These are phyloP conservation scores for Montipora capitata DNA, from an alignment of 92 coral and sea anemone species.

Conservation along the genomic window DNA sequence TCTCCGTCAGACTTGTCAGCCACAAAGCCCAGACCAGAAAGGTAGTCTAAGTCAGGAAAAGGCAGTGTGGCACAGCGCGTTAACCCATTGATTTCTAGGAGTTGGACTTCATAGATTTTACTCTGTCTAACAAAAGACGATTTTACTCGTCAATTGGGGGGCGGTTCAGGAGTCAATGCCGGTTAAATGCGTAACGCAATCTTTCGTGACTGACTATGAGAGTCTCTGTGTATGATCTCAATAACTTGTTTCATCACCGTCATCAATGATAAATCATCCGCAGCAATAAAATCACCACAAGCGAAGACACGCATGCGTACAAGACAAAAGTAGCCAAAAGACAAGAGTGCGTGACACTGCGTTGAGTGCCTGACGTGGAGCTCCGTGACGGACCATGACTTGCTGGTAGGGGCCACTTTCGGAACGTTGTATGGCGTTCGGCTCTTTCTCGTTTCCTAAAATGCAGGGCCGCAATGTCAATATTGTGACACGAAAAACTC, in stretches of 20 bases:
- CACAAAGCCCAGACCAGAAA: too few relatives aligned
- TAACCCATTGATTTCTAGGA: too few relatives aligned
- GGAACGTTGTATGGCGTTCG: constrained; percentile 83
- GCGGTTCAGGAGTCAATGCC: too few relatives aligned
- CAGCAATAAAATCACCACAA: constrained; percentile 48
- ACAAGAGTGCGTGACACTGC: constrained; percentile 51
- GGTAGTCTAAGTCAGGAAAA: too few relatives aligned
- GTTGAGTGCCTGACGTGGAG: constrained; percentile 34
- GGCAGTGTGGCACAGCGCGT: too few relatives aligned
- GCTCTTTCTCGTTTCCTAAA: constrained; percentile 76
- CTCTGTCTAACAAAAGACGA: too few relatives aligned
- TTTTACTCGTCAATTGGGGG: too few relatives aligned
- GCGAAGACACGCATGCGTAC: constrained; percentile 60
- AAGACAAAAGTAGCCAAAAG: constrained; percentile 43
- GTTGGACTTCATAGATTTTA: too few relatives aligned
- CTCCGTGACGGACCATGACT: constrained; percentile 43
- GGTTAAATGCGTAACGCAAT: too few relatives aligned
- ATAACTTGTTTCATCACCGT: not conserved
- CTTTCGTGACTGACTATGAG: too few relatives aligned
- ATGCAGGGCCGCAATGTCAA: not conserved
- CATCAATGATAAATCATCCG: constrained; percentile 7
- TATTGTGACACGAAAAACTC: too few relatives aligned
- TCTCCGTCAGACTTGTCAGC: too few relatives aligned
- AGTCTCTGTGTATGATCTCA: not conserved
- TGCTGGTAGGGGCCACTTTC: constrained; percentile 88